Evolutionary conservation across 2,888 invertebrate genomes (phyloP).

Genomic region (Cyrtodaria siliqua): DNA sequence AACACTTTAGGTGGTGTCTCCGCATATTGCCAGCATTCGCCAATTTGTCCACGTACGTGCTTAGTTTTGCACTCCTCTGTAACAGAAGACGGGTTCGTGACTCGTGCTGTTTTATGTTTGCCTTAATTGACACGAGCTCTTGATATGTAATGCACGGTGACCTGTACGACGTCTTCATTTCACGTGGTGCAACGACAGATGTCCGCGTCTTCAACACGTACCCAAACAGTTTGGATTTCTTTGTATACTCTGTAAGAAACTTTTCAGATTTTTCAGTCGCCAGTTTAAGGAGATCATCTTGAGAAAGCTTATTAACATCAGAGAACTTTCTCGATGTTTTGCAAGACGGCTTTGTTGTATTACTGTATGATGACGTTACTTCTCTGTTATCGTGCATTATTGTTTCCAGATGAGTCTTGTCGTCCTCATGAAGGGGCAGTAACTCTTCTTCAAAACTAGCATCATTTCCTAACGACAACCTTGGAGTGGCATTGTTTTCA

Average conservation of each 20-base stretch:
- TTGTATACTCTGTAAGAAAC: conserved; percentile 54
- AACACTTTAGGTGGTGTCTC: no score
- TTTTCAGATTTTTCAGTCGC: conserved; percentile 35
- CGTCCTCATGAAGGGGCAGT: background rate
- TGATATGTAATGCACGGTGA: conserved; percentile 57
- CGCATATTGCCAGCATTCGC: conserved; percentile 29
- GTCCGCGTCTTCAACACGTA: conserved; percentile 53
- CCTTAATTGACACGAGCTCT: conserved; percentile 55
- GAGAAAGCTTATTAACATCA: background rate
- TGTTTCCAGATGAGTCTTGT: background rate
- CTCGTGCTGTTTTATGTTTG: conserved; percentile 47
- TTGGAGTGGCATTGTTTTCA: background rate
- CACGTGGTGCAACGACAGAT: conserved; percentile 16
- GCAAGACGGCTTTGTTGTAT: background rate
- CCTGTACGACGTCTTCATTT: conserved; percentile 24
- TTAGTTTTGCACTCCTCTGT: conserved; percentile 53
- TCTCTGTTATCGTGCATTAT: background rate
- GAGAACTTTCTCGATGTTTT: no score
- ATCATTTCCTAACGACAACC: background rate
- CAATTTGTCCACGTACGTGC: conserved; percentile 46
- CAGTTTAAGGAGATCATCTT: conserved; percentile 10
- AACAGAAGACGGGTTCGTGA: conserved; percentile 41
- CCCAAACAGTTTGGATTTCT: conserved; percentile 56
- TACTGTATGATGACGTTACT: background rate
- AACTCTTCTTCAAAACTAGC: conserved; percentile 2